Evolutionary conservation across 2,888 invertebrate genomes (phyloP).

Genomic region (Nomada flava): DNA sequence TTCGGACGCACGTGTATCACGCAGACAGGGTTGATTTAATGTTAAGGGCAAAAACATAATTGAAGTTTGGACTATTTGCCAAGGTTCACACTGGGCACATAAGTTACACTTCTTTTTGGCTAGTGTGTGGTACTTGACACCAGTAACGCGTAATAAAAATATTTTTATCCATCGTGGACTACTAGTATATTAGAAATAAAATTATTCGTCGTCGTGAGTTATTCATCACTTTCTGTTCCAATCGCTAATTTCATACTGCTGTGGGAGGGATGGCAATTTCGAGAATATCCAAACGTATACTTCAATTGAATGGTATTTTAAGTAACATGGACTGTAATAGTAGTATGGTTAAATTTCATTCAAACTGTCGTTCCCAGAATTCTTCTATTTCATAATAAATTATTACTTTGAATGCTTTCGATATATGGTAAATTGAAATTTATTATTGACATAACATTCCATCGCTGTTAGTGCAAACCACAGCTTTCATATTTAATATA

Average conservation of each 20-base stretch:
- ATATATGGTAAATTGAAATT: not conserved
- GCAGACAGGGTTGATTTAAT: conserved; percentile 13
- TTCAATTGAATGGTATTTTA: not conserved
- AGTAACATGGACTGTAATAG: no score
- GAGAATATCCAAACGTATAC: conserved; percentile 2
- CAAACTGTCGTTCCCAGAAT: not conserved
- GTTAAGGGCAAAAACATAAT: not conserved
- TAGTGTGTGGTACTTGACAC: no score
- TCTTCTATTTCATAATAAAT: not conserved
- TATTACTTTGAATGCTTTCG: not conserved
- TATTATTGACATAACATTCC: not conserved
- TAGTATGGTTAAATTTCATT: not conserved
- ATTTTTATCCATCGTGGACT: no score
- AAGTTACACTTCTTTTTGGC: no score
- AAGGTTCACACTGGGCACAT: no score
- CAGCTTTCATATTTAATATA: not conserved
- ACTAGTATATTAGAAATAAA: not conserved
- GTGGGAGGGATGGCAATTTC: not conserved
- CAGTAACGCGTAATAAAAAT: no score
- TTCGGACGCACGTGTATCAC: not conserved
- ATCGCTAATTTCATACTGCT: not conserved
- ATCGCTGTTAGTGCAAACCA: not conserved
- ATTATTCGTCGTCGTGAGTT: conserved; percentile 32
- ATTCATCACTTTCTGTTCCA: conserved; percentile 17
- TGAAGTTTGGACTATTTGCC: no score